Conservation (phyloP, 2,888 invertebrate species). For the Serrognathus titanus region DNA sequence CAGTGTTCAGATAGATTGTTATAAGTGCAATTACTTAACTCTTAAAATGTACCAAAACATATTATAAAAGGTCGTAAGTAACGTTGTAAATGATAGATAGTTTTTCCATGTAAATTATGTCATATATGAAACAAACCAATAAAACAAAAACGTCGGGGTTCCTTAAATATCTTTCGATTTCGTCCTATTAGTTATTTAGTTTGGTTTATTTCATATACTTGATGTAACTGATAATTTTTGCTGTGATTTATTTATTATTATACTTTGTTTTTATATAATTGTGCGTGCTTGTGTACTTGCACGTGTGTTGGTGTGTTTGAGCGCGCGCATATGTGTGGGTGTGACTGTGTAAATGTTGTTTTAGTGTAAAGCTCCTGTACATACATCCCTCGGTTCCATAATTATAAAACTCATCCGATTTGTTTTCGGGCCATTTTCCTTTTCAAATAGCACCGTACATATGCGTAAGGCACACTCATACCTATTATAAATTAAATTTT, state of each 20-base stretch:
- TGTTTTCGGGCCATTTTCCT: no score
- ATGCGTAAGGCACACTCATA: not conserved
- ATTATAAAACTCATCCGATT: no score
- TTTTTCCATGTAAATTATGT: slow-evolving; percentile 6
- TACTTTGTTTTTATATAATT: slow-evolving; percentile 17
- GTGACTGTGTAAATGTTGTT: no score
- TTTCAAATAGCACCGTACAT: no score
- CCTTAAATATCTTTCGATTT: no score
- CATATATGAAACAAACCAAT: not conserved
- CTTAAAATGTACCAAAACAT: slow-evolving; percentile 26
- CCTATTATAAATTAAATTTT: slow-evolving; percentile 10
- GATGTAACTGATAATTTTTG: slow-evolving; percentile 25
- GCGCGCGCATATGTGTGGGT: no score
- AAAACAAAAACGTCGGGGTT: not conserved
- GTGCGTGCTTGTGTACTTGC: not conserved
- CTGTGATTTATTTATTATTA: slow-evolving; percentile 32
- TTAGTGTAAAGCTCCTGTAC: no score
- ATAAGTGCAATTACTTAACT: slow-evolving; percentile 27
- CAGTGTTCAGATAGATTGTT: slow-evolving; percentile 6
- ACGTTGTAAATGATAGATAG: slow-evolving; percentile 8
- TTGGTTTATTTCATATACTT: slow-evolving; percentile 19
- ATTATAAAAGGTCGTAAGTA: slow-evolving; percentile 13
- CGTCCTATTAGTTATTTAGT: slow-evolving; percentile 2
- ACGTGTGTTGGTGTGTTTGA: no score
- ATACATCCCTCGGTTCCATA: no score